Percentiles rank a stretch among this genome's conserved stretches.
Conservation (phyloP, 2,888 invertebrate species). For the Noctua janthe region DNA sequence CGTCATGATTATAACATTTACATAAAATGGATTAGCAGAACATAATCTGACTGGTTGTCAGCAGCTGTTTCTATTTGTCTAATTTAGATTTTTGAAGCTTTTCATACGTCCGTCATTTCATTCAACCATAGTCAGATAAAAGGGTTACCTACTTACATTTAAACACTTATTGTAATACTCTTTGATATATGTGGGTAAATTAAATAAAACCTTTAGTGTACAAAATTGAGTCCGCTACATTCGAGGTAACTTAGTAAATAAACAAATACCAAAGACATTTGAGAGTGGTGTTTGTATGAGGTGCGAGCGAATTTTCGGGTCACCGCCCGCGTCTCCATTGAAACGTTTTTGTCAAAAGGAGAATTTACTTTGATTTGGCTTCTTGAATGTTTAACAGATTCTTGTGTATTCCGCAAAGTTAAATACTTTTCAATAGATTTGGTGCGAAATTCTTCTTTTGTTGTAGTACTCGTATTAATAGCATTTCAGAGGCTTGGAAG, state of each 20-base stretch:
- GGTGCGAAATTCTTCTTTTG: slow-evolving; percentile 40
- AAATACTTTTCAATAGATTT: slow-evolving; percentile 55
- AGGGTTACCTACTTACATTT: neutral
- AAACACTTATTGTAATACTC: slow-evolving; percentile 2
- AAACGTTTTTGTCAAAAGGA: slow-evolving; percentile 75
- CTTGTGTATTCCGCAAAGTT: slow-evolving; percentile 48
- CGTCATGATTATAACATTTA: slow-evolving; percentile 23
- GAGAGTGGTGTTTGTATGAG: slow-evolving; percentile 75
- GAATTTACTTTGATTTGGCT: slow-evolving; percentile 75
- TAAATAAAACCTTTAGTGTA: slow-evolving; percentile 41
- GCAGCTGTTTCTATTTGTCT: slow-evolving; percentile 6
- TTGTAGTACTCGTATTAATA: slow-evolving; percentile 43
- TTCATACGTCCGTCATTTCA: neutral
- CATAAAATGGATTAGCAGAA: slow-evolving; percentile 16
- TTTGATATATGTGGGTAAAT: slow-evolving; percentile 29
- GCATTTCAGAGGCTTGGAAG: slow-evolving; percentile 33
- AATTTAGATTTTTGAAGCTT: neutral
- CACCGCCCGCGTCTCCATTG: slow-evolving; percentile 75
- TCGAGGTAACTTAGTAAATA: slow-evolving; percentile 58
- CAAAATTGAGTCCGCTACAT: slow-evolving; percentile 30
- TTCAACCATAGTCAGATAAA: neutral
- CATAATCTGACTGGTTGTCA: slow-evolving; percentile 4
- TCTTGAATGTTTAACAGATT: slow-evolving; percentile 62
- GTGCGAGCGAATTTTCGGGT: slow-evolving; percentile 78
- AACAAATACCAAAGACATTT: slow-evolving; percentile 75